Base-by-base conservation (phyloP, 2,888 invertebrate genomes). In the Julus scanicus region DNA sequence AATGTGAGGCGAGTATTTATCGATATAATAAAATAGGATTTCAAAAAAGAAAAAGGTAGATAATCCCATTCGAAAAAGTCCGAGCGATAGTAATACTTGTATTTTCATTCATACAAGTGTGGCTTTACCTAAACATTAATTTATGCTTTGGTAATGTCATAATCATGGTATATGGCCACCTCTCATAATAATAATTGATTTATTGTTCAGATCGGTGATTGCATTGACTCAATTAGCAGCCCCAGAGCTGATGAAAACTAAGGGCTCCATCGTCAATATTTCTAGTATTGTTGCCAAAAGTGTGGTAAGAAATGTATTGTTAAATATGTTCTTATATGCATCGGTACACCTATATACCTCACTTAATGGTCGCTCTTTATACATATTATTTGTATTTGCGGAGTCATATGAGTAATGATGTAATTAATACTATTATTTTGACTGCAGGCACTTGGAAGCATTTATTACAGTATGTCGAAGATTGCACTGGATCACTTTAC, bases 171-270 rank as follows among this genome's bases (percentile, higher is more conserved):
- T 29, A 29, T 29, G 29, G 0, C 29, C 53, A 17, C 53, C 53
- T 3, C 13, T 44, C 53, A 11, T 53, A 3, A 53, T 63, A 8
- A 17, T 53, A 13, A 13, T 17, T n/a, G 6, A 3, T 37, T 80
- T 37, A 13, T 20, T 80, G 37, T 29, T 1, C 37, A 57, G 86
- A 57, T 86, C 88, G 9, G 44, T 87, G n/a, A 15, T 88, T 17
- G 84, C 17, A 17, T 53, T 88, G 53, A 88, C 88, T 8, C 15
- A 87, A 84, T 29, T 87, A 8, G 88, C 87, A 37, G 88, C 87
- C 2, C 88, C 88, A 17, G 63, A 88, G 57, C 84, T 88, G 4
- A 87, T 87, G 8, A 84, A 88, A 88, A 88, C 84, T n/a, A 53
- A 88, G 84, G 88, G 88, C 15, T 20, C 87, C 13, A 44, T 88